Base-by-base conservation (phyloP, 2,797 vertebrate genomes). In the Gallinago solitaria region DNA sequence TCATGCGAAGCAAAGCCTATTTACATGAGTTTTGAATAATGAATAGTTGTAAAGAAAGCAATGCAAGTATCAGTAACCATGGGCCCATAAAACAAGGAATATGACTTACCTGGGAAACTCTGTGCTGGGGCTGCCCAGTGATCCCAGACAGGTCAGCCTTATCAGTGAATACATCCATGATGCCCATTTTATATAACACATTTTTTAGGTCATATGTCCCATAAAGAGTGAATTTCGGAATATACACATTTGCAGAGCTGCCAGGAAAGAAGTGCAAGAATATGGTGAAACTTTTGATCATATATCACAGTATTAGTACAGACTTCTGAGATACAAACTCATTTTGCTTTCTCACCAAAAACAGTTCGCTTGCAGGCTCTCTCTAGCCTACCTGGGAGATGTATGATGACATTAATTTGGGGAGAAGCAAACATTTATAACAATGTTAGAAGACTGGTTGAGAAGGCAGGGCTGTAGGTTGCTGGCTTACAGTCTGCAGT, bases 111-210 rank as follows among this genome's bases (percentile, higher is more conserved):
- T 95, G 93, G 24, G 96, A 97, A 81, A 98, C 75, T 79, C 84
- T 97, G 39, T 89, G 96, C 43, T 96, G 71, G 8, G 96, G 96
- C 54, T 96, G 81, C 32, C 97, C 97, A 13, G 97, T 97, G 77
- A 98, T 97, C 45, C 96, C 96, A 51, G 97, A 97, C 13, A 98
- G 96, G 20, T 98, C 98, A 24, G 98, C 98, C 2, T 96, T 91
- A 32, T 98, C 97, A 59, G 97, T 97, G 35, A 98, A 98, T 79
- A 98, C 8, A 53, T 94, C 97, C 76, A 75, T 91, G 68, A 98
- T 80, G 11, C 98, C 98, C 96, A 98, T 68, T 43, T 79, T 74
- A 50, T 97, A 97, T 47, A 98, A 89, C 1, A 51, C 82, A 16
- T 95, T 80, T 96, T 98, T 98, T 57, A 98, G 87, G 43, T 98